These are phyloP conservation scores for Mystacides longicornis DNA, from an alignment of 2,888 invertebrate genomes.

Conservation along the genomic window DNA sequence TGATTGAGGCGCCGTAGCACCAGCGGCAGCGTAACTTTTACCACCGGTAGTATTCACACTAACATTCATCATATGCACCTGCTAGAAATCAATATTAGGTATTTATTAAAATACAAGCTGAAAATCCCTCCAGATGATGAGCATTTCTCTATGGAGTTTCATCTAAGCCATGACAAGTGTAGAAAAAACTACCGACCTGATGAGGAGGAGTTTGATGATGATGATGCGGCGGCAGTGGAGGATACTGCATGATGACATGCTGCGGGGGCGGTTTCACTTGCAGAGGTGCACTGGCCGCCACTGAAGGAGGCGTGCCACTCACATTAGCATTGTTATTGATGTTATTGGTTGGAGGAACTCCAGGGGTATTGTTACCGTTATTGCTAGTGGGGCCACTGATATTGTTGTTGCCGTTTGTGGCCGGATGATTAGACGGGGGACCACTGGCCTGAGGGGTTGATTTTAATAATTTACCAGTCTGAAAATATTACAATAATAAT, in stretches of 20 bases:
- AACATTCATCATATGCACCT: constrained; percentile 20
- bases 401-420: constrained; percentile 25
- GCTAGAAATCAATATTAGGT: not conserved
- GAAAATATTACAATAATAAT: constrained; percentile 21
- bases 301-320: not conserved
- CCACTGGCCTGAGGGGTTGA: constrained; percentile 41
- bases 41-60: constrained; percentile 17
- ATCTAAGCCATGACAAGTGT: not conserved
- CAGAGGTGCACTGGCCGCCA: constrained; percentile 21
- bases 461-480: constrained; percentile 60
- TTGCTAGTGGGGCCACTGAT: constrained; percentile 41
- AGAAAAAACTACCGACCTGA: constrained; percentile 10
- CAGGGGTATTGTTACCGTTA: constrained; percentile 26
- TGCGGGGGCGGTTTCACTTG: constrained; percentile 27
- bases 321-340: constrained; percentile 15
- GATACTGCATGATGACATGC: constrained; percentile 27
- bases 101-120: not conserved
- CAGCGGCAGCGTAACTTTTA: constrained; percentile 45
- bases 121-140: not conserved
- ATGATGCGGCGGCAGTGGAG: constrained; percentile 32
- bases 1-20: constrained; percentile 29
- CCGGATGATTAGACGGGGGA: constrained; percentile 28
- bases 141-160: not conserved
- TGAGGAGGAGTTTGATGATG: constrained; percentile 21
- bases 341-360: constrained; percentile 29